Percentiles rank a stretch among this genome's conserved stretches.
These are phyloP conservation scores for Elgaria multicarinata DNA, from an alignment of 2,113 vertebrate genomes.

Conservation along the genomic window DNA sequence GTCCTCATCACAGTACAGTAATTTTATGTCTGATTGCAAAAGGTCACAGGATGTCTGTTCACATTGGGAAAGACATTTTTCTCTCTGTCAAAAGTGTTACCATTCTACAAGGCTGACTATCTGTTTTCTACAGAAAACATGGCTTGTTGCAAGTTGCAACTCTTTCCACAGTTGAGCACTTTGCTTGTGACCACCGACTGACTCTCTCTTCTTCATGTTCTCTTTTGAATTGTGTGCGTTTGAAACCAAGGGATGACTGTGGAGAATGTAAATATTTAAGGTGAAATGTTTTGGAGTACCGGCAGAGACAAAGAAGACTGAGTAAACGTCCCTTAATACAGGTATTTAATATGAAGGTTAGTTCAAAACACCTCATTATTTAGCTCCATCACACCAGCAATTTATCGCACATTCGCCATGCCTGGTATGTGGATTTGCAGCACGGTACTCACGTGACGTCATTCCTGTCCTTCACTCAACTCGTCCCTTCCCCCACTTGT, in stretches of 20 bases:
- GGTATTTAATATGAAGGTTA: conserved; percentile 20
- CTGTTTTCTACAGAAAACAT: conserved; percentile 23
- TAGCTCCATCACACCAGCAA: no score
- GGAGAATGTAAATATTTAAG: conserved; percentile 21
- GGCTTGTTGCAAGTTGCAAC: conserved; percentile 18
- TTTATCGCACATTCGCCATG: no score
- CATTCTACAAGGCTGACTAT: conserved; percentile 30
- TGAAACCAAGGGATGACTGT: conserved; percentile 5
- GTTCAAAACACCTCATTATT: conserved; percentile 6
- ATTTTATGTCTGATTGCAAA: conserved; percentile 47
- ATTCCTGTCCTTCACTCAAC: no score
- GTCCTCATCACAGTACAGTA: conserved; percentile 26
- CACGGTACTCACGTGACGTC: no score
- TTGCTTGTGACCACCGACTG: conserved; percentile 5
- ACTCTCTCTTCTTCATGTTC: conserved; percentile 29
- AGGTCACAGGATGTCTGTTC: conserved; percentile 42
- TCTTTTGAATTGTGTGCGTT: background rate
- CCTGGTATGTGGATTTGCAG: no score
- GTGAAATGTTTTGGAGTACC: conserved; percentile 11
- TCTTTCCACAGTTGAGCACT: conserved; percentile 10
- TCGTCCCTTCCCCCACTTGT: no score
- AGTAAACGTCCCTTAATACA: conserved; percentile 25
- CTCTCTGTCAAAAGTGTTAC: conserved; percentile 36
- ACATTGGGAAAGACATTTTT: conserved; percentile 52
- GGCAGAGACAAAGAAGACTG: background rate